A percentile compares a stretch with the other conserved stretches of the same genome.
These are phyloP conservation scores for Sebastes oblongus DNA, from an alignment of 2,797 vertebrate genomes.

Conservation along the genomic window DNA sequence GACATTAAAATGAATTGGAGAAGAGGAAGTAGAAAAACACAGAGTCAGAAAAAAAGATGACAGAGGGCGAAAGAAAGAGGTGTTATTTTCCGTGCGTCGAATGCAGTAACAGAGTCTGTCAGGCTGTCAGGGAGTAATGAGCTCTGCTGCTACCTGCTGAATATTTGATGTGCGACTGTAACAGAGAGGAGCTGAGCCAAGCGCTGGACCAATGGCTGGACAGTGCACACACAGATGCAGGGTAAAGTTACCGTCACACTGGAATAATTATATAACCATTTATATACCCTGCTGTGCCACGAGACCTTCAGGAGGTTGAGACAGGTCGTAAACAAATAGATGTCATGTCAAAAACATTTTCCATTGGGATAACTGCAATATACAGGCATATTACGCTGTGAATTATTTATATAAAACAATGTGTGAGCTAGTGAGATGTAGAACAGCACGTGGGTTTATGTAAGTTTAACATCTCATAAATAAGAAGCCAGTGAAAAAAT, in stretches of 20 bases:
- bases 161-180: slow-evolving; percentile 76
- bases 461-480: not conserved
- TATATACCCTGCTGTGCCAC: not conserved
- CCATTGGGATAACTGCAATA: not conserved
- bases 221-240: slow-evolving; percentile 6
- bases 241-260: slow-evolving; percentile 62
- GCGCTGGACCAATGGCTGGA: not conserved
- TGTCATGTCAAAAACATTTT: not conserved
- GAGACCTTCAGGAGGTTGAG: slow-evolving; percentile 2
- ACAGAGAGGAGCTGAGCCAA: slow-evolving; percentile 45
- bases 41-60: slow-evolving; percentile 14
- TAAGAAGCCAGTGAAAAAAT: not conserved
- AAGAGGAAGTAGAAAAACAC: slow-evolving; percentile 5
- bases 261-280: slow-evolving; percentile 36
- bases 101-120: slow-evolving; percentile 50
- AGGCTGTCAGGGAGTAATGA: slow-evolving; percentile 56
- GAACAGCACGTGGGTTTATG: not conserved
- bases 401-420: not conserved
- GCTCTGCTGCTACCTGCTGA: slow-evolving; percentile 56
- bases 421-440: not conserved
- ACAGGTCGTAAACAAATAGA: not conserved
- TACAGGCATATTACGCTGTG: not conserved
- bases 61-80: slow-evolving; percentile 20
- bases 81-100: slow-evolving; percentile 50
- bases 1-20: slow-evolving; percentile 37